Evolutionary conservation across 2,888 invertebrate species (phyloP).

Genomic region (Eutolmus rufibarbis): DNA sequence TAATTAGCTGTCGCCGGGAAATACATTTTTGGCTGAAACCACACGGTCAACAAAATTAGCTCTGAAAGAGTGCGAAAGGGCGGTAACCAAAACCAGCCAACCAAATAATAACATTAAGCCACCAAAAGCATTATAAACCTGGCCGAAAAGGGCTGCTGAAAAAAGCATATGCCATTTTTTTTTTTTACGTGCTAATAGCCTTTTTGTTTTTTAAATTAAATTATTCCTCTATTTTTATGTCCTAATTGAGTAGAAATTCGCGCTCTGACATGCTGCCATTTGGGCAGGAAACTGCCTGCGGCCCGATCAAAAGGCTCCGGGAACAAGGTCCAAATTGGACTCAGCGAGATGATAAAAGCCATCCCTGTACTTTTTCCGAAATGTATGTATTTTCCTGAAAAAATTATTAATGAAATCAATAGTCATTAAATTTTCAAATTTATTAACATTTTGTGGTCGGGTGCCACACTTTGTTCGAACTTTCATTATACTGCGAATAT

Average conservation of each 20-base stretch:
- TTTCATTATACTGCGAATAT: not conserved
- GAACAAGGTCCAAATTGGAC: not conserved
- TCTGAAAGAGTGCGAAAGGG: not conserved
- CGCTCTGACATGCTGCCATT: not conserved
- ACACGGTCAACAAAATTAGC: not conserved
- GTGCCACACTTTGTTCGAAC: not conserved
- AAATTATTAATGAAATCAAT: not conserved
- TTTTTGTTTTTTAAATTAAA: constrained; percentile 9
- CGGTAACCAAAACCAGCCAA: not conserved
- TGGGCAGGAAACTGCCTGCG: not conserved
- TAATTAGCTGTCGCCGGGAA: not conserved
- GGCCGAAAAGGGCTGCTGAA: not conserved
- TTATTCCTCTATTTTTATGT: constrained; percentile 12
- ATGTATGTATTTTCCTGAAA: not conserved
- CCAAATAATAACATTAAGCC: not conserved
- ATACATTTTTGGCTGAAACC: not conserved
- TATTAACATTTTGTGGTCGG: not conserved
- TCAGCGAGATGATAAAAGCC: not conserved
- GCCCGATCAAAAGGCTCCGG: not conserved
- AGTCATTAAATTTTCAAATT: not conserved
- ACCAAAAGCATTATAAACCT: not conserved
- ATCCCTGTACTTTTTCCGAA: not conserved
- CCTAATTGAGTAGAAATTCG: not conserved
- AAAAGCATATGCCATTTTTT: not conserved
- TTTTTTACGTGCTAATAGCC: not conserved